Evolutionary conservation across 2,797 vertebrate species (phyloP).

Genomic region (Pteropus rufus): DNA sequence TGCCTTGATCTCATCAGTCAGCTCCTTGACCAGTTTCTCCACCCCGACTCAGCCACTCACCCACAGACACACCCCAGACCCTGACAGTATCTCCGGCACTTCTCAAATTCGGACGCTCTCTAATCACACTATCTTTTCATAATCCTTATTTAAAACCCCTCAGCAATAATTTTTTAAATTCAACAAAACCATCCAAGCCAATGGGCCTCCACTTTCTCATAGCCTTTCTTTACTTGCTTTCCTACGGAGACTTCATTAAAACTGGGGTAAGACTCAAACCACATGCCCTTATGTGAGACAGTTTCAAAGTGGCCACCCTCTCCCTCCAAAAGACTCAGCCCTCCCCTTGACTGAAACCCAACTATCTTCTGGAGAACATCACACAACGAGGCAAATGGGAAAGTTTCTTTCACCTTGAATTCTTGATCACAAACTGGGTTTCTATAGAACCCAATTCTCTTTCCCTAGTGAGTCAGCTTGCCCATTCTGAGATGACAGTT

Average conservation of each 20-base stretch:
- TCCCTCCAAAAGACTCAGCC: background rate
- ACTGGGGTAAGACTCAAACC: background rate
- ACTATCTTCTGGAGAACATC: background rate
- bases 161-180: background rate
- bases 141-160: background rate
- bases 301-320: background rate
- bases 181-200: background rate
- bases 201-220: background rate
- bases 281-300: background rate
- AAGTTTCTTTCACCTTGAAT: background rate
- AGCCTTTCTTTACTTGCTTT: background rate
- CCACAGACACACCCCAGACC: background rate
- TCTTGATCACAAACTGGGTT: background rate
- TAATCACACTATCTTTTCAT: background rate
- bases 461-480: background rate
- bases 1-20: background rate
- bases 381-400: background rate
- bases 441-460: background rate
- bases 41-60: background rate
- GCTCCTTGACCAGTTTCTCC: background rate
- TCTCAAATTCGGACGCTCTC: background rate
- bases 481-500: background rate
- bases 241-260: fast-evolving
- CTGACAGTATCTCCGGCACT: background rate
- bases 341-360: background rate